These are phyloP conservation scores for Cariama cristata DNA, from an alignment of 2,113 vertebrate genomes.

Conservation along the genomic window DNA sequence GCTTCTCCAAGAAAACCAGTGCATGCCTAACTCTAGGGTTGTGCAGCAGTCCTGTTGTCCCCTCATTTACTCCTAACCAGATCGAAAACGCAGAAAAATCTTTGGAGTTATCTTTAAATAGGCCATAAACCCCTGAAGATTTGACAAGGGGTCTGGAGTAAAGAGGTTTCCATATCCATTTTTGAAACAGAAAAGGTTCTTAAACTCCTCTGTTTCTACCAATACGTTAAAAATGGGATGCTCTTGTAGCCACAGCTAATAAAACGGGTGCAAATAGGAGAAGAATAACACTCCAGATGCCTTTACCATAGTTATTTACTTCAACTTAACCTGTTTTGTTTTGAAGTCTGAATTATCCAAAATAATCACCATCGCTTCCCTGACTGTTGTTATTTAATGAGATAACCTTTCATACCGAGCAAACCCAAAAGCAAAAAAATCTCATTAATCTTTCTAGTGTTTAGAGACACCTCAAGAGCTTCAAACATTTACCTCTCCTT, in stretches of 20 bases:
- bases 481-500: slow-evolving; percentile 95
- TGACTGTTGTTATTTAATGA: slow-evolving; percentile 55
- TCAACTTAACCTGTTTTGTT: slow-evolving; percentile 63
- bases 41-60: background rate
- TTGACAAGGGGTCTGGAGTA: background rate
- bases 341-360: slow-evolving; percentile 58
- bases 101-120: background rate
- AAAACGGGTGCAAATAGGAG: background rate
- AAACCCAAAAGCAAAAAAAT: slow-evolving; percentile 62
- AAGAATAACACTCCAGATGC: background rate
- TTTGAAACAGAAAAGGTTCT: background rate
- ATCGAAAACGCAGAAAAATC: background rate
- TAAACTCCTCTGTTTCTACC: background rate
- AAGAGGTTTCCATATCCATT: background rate
- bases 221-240: background rate
- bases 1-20: background rate
- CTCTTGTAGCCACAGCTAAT: background rate
- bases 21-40: background rate
- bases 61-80: background rate
- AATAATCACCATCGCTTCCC: slow-evolving; percentile 61
- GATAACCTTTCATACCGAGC: slow-evolving; percentile 67
- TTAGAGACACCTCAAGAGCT: slow-evolving; percentile 77
- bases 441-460: slow-evolving; percentile 75
- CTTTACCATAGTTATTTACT: slow-evolving; percentile 68
- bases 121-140: background rate